Evolutionary conservation across 2,113 vertebrate genomes (phyloP).

Genomic region (Strix uralensis): DNA sequence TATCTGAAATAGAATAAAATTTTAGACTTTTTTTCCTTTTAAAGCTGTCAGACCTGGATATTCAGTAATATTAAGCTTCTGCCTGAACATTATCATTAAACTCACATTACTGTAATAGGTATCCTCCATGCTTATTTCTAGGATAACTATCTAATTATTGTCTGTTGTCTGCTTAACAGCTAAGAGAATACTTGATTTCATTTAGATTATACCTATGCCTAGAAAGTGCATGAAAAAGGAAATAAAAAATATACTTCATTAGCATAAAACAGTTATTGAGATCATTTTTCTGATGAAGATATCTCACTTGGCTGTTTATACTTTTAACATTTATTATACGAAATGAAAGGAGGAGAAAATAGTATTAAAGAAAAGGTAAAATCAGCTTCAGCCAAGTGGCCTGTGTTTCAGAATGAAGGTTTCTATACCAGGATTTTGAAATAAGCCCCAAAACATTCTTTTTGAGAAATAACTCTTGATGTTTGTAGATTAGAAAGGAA

Average conservation of each 20-base stretch:
- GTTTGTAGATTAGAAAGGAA: not conserved
- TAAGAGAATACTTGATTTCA: not conserved
- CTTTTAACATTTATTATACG: not conserved
- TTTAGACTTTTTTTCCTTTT: not conserved
- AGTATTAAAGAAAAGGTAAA: not conserved
- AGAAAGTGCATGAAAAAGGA: not conserved
- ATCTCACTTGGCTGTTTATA: not conserved
- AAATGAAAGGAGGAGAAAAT: not conserved
- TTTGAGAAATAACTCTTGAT: not conserved
- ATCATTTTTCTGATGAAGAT: not conserved
- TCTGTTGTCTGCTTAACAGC: not conserved
- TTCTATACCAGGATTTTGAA: not conserved
- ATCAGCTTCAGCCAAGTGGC: not conserved
- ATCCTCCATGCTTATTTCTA: not conserved
- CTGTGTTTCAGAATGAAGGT: not conserved
- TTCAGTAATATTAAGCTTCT: not conserved
- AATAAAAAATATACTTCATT: not conserved
- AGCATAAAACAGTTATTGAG: not conserved
- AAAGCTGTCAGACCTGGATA: not conserved
- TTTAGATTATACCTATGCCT: not conserved
- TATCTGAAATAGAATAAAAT: not conserved
- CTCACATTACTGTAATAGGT: not conserved
- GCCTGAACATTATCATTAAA: conserved; percentile 18
- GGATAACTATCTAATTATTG: not conserved
- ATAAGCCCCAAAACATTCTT: not conserved